Percentiles rank a stretch among this genome's conserved stretches.
Evolutionary conservation across 1,140 invertebrate genomes (phyloP).

Genomic region (Hycleus cichorii): DNA sequence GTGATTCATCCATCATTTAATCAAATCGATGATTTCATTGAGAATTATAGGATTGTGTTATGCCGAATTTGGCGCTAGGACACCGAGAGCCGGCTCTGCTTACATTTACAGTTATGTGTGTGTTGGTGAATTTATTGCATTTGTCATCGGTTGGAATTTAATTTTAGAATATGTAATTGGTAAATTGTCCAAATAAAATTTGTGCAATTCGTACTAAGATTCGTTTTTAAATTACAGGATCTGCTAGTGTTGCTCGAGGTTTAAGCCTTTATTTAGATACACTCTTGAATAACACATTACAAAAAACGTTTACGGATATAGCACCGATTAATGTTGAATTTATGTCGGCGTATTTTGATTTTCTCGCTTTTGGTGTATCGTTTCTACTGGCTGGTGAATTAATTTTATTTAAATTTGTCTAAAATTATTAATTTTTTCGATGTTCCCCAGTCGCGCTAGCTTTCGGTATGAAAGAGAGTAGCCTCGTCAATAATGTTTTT

Average conservation of each 20-base stretch:
- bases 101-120: slow-evolving; percentile 86
- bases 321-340: slow-evolving; percentile 51
- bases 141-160: slow-evolving; percentile 81
- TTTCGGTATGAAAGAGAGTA: slow-evolving; percentile 78
- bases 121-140: slow-evolving; percentile 75
- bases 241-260: slow-evolving; percentile 76
- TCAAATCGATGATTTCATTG: too few relatives aligned
- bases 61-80: slow-evolving; percentile 80
- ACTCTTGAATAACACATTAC: slow-evolving; percentile 54
- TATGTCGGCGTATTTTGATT: slow-evolving; percentile 61
- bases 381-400: slow-evolving; percentile 49
- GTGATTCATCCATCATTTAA: slow-evolving; percentile 41
- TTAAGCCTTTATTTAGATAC: slow-evolving; percentile 67
- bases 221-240: slow-evolving; percentile 42
- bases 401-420: not conserved
- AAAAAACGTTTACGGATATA: slow-evolving; percentile 48
- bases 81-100: slow-evolving; percentile 77
- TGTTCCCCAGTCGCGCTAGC: slow-evolving; percentile 57
- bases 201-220: not conserved
- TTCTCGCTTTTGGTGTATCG: slow-evolving; percentile 54
- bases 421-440: slow-evolving; percentile 12
- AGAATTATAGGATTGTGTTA: slow-evolving; percentile 61
- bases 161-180: slow-evolving; percentile 87
- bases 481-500: slow-evolving; percentile 75
- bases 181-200: slow-evolving; percentile 31